phyloP scores from a whole-genome alignment of 2,797 vertebrate species.

The Gymnothorax reevesii region DNA sequence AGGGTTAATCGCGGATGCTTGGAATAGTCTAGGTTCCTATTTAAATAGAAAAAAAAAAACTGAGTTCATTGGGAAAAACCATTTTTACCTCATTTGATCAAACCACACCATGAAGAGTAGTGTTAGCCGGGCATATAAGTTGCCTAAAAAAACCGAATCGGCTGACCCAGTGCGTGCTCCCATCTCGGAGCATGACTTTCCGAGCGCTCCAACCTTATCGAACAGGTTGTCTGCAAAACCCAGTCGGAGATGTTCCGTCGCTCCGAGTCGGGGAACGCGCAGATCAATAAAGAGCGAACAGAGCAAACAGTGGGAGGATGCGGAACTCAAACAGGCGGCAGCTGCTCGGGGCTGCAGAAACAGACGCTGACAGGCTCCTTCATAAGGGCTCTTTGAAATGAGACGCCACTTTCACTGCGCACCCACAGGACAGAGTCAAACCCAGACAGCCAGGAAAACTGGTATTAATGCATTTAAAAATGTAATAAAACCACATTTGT shows the following conservation, averaged over 20 bases:
- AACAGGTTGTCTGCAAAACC: constrained; percentile 15
- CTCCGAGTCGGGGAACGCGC: neutral
- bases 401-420: neutral
- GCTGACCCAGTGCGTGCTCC: neutral
- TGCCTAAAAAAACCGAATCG: neutral
- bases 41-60: neutral
- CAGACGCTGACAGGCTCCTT: neutral
- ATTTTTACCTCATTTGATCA: neutral
- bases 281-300: neutral
- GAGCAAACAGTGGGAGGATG: constrained; percentile 13
- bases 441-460: neutral
- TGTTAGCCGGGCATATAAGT: neutral
- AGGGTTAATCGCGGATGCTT: neutral
- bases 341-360: neutral
- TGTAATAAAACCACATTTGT: neutral
- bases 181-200: neutral
- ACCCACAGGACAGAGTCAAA: neutral
- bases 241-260: constrained; percentile 3
- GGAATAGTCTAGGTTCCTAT: neutral
- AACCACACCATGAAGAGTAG: neutral
- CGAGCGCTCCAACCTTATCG: neutral
- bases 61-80: neutral
- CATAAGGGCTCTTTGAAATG: neutral
- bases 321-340: neutral
- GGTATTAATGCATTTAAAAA: neutral